Evolutionary conservation across 30 jellyfish, hydroid and myxozoan species (phyloP).

Genomic region (Hydractinia symbiolongicarpus): DNA sequence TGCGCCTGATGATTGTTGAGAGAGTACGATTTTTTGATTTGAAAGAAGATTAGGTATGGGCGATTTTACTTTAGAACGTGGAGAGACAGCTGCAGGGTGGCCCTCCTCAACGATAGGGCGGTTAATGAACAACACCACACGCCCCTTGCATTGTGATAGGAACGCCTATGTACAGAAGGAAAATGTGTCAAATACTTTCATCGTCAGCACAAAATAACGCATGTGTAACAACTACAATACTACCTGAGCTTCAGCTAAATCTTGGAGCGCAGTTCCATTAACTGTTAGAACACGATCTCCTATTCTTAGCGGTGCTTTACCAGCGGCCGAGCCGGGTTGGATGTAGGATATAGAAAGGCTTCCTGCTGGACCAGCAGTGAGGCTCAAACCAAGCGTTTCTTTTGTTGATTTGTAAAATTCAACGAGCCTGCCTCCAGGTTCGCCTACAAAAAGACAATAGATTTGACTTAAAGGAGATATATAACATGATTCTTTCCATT

Average conservation of each 20-base stretch:
- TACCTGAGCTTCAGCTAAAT: slow-evolving; percentile 33
- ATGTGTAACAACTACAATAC: not conserved
- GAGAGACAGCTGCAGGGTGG: slow-evolving; percentile 28
- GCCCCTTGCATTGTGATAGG: slow-evolving; percentile 17
- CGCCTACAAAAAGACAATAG: slow-evolving; percentile 22
- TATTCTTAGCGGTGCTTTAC: slow-evolving; percentile 44
- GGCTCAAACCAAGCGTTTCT: slow-evolving; percentile 77
- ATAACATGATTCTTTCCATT: too few species aligned
- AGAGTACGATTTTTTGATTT: not conserved
- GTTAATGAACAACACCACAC: slow-evolving; percentile 17
- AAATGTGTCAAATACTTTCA: not conserved
- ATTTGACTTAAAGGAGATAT: too few species aligned
- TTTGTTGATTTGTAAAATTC: slow-evolving; percentile 72
- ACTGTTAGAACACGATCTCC: slow-evolving; percentile 31
- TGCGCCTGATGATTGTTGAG: slow-evolving; percentile 21
- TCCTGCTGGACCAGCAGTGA: slow-evolving; percentile 82
- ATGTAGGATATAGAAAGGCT: slow-evolving; percentile 76
- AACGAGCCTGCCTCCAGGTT: slow-evolving; percentile 72
- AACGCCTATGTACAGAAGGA: not conserved
- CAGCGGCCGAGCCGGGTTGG: slow-evolving; percentile 96
- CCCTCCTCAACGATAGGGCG: slow-evolving; percentile 33
- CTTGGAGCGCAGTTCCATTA: slow-evolving; percentile 28
- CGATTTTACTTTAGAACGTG: not conserved
- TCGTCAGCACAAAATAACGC: not conserved
- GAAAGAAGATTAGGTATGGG: not conserved